Base-by-base conservation (phyloP, 2,113 vertebrate species). In the Chaetodon auriga region DNA sequence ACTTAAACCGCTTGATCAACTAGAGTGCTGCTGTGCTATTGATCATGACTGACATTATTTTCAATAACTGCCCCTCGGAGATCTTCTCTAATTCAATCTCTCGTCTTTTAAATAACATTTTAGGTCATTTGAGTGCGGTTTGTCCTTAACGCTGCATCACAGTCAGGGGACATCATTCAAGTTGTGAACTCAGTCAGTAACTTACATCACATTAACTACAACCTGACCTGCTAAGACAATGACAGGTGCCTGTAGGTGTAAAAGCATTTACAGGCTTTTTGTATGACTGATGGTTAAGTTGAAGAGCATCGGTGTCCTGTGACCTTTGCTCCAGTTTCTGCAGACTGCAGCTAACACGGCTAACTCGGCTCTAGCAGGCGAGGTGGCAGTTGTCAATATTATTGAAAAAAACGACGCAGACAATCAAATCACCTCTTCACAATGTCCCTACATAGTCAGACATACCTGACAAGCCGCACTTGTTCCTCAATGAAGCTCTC, bases 271-370 rank as follows among this genome's bases (percentile, higher is more conserved):
- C 0, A 9, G 36, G 4, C 2, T 19, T 58, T 35, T 0, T 19
- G 15, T 45, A 38, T 18, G 7, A 60, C 3, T 30, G 15, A 0
- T 25, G 6, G 0, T 14, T 66, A 0, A 30, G 19, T 45, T 10
- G 13, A 18, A 41, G 36, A 30, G 9, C 60, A 9, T 23, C 36
- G 3, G 9, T 5, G 61, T 63, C 38, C 68, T 30, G 15, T 23
- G 81, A 92, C 91, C 89, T 84, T 87, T 92, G 81, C 9, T 48
- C 87, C 53, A 85, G 6, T 78, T 88, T 76, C 62, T 49, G 35
- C 11, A 0, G 12, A 14, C 30, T 6, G 15, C 5, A 13, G 57
- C 46, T n/a, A 74, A 30, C 30, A 14, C 23, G 10, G 57, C 46
- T 21, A 74, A 30, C 30, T 10, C 13, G 10, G 57, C 46, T 21